Evolutionary conservation across 1,140 invertebrate genomes (phyloP).

Genomic region (Kradibia gibbosae): DNA sequence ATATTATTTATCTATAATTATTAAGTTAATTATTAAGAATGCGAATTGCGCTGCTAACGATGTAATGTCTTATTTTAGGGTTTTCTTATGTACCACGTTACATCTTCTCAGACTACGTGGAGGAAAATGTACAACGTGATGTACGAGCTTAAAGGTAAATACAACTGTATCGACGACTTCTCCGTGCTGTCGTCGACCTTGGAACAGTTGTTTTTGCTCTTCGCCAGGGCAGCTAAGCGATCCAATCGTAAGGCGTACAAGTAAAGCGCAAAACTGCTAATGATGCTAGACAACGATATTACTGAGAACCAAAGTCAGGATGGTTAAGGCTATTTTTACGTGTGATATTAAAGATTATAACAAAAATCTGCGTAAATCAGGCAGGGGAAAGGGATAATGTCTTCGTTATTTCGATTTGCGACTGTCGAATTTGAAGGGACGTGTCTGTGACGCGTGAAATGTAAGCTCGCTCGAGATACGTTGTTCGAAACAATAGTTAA

Average conservation of each 20-base stretch:
- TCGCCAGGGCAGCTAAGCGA: conserved; percentile 61
- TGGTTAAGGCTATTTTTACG: conserved; percentile 24
- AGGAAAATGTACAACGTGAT: conserved; percentile 67
- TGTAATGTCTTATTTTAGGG: conserved; percentile 55
- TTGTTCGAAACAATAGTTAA: conserved; percentile 2
- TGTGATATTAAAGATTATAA: conserved; percentile 47
- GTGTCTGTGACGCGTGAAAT: neutral
- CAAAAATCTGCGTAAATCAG: conserved; percentile 37
- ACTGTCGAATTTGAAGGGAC: neutral
- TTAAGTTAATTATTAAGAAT: too few species aligned
- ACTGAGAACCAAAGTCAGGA: conserved; percentile 41
- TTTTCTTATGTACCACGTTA: conserved; percentile 68
- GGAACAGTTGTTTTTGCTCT: conserved; percentile 70
- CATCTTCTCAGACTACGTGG: conserved; percentile 64
- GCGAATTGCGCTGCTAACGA: neutral
- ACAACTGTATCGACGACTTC: conserved; percentile 67
- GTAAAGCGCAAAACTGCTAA: conserved; percentile 6
- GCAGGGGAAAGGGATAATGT: neutral
- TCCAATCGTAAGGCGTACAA: conserved; percentile 34
- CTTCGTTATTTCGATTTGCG: conserved; percentile 12
- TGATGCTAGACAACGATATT: conserved; percentile 12
- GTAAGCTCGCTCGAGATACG: neutral
- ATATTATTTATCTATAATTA: too few species aligned
- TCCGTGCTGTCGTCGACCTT: conserved; percentile 68
- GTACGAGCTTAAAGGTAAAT: conserved; percentile 63